A percentile compares a stretch with the other conserved stretches of the same genome.
phyloP scores from a whole-genome alignment of 2,797 vertebrate species.

The Rhabdomys pumilio region DNA sequence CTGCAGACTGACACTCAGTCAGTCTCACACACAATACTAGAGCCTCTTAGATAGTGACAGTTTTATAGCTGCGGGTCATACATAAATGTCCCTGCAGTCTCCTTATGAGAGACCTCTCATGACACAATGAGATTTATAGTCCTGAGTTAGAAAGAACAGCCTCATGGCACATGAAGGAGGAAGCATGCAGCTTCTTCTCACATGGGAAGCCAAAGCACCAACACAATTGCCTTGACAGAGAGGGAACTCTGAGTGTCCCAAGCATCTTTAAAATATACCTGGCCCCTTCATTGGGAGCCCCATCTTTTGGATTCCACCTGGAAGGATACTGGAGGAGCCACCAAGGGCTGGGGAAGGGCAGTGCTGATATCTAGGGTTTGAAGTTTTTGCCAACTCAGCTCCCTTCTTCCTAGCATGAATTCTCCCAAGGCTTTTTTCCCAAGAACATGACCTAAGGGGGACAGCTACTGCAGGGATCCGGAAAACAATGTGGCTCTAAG shows the following conservation, averaged over 20 bases:
- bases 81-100: conserved; percentile 71
- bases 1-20: background rate
- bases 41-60: conserved; percentile 66
- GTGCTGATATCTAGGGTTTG: background rate
- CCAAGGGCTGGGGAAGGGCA: background rate
- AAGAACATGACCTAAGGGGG: background rate
- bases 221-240: background rate
- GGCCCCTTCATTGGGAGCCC: background rate
- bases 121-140: conserved; percentile 67
- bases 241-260: background rate
- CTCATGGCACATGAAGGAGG: background rate
- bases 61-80: conserved; percentile 75
- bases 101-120: conserved; percentile 46
- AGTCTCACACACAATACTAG: background rate
- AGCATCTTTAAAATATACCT: background rate
- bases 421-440: background rate
- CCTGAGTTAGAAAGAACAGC: conserved; percentile 22
- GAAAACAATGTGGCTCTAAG: background rate
- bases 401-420: background rate
- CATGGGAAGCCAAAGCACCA: background rate
- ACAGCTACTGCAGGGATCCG: background rate
- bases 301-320: background rate
- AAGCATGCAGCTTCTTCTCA: background rate
- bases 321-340: background rate
- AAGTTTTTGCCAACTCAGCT: background rate